A percentile compares a stretch with the other conserved stretches of the same genome.
These are phyloP conservation scores for Anastrepha obliqua DNA, from an alignment of 1,140 invertebrate genomes.

Conservation along the genomic window DNA sequence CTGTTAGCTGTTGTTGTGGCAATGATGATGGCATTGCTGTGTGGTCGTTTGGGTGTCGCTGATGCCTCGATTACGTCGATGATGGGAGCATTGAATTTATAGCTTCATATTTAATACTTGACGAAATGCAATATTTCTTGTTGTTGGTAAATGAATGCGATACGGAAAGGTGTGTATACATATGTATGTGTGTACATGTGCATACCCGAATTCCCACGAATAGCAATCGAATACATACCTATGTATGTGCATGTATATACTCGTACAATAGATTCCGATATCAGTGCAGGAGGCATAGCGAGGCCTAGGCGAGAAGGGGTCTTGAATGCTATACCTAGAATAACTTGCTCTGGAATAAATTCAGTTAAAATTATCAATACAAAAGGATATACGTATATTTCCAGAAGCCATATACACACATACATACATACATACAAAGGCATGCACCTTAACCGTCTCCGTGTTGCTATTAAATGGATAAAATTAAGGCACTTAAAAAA, in stretches of 20 bases:
- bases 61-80: neutral
- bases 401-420: no score
- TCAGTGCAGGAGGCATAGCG: no score
- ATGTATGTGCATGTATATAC: neutral
- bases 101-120: constrained; percentile 45
- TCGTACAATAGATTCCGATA: neutral
- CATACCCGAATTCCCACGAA: neutral
- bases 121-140: constrained; percentile 39
- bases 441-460: no score
- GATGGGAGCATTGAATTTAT: neutral
- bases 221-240: neutral
- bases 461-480: no score
- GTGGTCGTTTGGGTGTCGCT: neutral
- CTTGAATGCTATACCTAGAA: no score
- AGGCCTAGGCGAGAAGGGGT: no score
- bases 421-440: no score
- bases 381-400: no score
- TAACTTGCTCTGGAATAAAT: no score
- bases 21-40: neutral
- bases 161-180: neutral
- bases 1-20: neutral
- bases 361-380: no score
- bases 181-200: neutral
- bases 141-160: neutral
- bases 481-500: no score